phyloP scores from a whole-genome alignment of 2,797 vertebrate genomes.

The Synaphobranchus kaupii region DNA sequence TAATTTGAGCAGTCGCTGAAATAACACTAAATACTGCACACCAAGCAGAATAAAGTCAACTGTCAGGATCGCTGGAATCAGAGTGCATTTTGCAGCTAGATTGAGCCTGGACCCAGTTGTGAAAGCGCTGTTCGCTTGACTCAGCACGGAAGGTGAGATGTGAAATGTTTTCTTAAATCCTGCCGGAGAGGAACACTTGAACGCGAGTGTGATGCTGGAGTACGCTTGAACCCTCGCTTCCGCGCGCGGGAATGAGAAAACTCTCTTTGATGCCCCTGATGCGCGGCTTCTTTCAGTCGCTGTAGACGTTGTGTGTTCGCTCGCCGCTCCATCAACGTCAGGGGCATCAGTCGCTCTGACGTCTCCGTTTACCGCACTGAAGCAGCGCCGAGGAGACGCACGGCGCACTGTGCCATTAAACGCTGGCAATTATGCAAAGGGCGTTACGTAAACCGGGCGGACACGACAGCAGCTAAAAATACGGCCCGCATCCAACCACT shows the following conservation, averaged over 20 bases:
- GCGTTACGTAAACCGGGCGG: background rate
- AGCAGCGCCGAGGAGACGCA: background rate
- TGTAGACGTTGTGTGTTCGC: background rate
- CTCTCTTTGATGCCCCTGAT: background rate
- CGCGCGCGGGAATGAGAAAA: background rate
- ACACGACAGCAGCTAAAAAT: conserved; percentile 20
- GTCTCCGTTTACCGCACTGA: background rate
- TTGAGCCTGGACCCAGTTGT: background rate
- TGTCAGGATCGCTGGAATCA: background rate
- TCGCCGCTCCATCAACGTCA: background rate
- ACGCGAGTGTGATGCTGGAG: background rate
- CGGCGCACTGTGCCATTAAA: background rate
- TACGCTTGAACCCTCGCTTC: background rate
- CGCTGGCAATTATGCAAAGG: background rate
- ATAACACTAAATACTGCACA: background rate
- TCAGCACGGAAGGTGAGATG: background rate
- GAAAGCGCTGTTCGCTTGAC: background rate
- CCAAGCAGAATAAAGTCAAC: conserved; percentile 1
- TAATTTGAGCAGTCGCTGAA: background rate
- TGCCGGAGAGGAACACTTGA: background rate
- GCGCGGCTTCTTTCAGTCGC: background rate
- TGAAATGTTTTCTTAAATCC: background rate
- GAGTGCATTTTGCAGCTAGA: background rate
- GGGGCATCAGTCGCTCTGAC: background rate
- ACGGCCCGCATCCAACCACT: background rate